Conservation (phyloP, 2,113 vertebrate genomes). For the Perognathus longimembris region DNA sequence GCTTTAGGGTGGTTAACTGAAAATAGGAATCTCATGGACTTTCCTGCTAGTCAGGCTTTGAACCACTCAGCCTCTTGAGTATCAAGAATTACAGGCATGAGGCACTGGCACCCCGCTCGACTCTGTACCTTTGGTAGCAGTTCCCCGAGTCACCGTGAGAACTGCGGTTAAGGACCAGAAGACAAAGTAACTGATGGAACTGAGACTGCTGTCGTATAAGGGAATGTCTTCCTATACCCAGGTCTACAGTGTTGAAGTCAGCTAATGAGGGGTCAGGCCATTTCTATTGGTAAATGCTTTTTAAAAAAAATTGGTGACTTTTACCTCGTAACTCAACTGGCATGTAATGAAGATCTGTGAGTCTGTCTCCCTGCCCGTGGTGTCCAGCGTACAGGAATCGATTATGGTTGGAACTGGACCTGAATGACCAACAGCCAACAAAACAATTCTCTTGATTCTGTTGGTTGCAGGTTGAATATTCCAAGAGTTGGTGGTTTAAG, state of each 20-base stretch:
- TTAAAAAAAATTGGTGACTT: too few species aligned
- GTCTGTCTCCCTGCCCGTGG: slow-evolving; percentile 34
- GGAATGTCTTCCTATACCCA: not conserved
- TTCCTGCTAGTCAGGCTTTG: too few species aligned
- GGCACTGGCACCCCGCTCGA: too few species aligned
- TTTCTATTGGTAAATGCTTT: slow-evolving; percentile 12
- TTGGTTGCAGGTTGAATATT: not conserved
- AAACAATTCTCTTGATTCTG: slow-evolving; percentile 8
- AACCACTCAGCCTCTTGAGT: too few species aligned
- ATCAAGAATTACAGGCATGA: too few species aligned
- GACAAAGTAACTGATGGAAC: not conserved
- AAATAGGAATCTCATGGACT: too few species aligned
- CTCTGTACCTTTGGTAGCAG: not conserved
- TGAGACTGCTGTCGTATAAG: not conserved
- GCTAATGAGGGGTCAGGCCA: not conserved
- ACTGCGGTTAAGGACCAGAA: not conserved
- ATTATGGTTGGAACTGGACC: not conserved
- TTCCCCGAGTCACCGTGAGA: not conserved
- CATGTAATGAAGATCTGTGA: slow-evolving; percentile 5
- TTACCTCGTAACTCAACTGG: not conserved
- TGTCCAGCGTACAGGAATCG: not conserved
- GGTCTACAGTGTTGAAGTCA: not conserved
- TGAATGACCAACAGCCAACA: not conserved
- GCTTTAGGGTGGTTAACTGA: too few species aligned
- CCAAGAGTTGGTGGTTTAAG: slow-evolving; percentile 23